These are phyloP conservation scores for Porites divaricata DNA, from an alignment of 92 coral and sea anemone species.

Conservation along the genomic window DNA sequence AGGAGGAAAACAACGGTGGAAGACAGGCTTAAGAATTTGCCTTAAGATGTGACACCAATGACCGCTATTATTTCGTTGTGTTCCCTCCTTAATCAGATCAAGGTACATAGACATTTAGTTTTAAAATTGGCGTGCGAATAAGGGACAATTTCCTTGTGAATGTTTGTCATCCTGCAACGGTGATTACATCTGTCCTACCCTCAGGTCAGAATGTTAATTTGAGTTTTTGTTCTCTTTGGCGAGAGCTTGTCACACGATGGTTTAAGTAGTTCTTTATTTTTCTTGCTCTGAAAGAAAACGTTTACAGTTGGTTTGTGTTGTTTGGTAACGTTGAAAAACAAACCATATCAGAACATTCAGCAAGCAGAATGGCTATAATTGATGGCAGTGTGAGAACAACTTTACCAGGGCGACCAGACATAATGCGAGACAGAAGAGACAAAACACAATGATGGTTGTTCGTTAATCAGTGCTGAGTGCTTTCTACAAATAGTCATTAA, in stretches of 20 bases:
- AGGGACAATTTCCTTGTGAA: neutral
- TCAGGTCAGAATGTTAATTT: constrained; percentile 40
- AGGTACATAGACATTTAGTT: too few species aligned
- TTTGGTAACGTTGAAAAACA: neutral
- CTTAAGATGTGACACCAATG: constrained; percentile 36
- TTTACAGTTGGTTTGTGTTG: neutral
- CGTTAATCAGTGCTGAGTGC: constrained; percentile 30
- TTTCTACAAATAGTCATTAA: constrained; percentile 34
- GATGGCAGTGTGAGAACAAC: neutral
- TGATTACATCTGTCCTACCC: constrained; percentile 18
- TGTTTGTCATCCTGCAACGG: neutral
- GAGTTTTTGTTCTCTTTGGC: neutral
- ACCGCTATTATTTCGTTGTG: constrained; percentile 26
- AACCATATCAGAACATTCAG: neutral
- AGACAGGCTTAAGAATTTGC: constrained; percentile 50
- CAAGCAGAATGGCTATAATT: neutral
- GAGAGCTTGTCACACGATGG: constrained; percentile 26
- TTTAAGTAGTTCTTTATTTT: neutral
- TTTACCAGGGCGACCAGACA: constrained; percentile 20
- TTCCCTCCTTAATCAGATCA: neutral
- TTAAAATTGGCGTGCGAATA: constrained; percentile 15
- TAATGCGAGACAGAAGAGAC: constrained; percentile 22
- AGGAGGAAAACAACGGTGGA: constrained; percentile 39
- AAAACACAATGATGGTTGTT: constrained; percentile 20
- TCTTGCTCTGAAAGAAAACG: constrained; percentile 13